Conservation (phyloP, 1,140 invertebrate genomes). For the Goniozus legneri region DNA sequence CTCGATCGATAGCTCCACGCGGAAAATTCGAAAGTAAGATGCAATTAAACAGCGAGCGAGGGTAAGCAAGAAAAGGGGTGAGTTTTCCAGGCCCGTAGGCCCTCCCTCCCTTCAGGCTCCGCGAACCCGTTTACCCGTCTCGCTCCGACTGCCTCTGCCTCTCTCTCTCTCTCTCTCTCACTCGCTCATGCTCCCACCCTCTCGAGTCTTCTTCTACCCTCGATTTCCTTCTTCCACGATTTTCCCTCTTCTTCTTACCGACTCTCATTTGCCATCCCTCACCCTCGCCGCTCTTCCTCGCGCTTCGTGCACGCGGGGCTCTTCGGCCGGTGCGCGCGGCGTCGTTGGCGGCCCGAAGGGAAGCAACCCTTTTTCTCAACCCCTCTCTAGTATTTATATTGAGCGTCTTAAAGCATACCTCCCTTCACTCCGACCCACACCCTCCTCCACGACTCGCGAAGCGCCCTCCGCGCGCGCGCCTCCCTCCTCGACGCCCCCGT, state of each 20-base stretch:
- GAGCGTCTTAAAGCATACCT: conserved; percentile 55
- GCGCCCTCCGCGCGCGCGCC: conserved; percentile 8
- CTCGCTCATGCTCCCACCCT: conserved; percentile 10
- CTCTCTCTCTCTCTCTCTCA: conserved; percentile 8
- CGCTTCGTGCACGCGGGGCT: conserved; percentile 16
- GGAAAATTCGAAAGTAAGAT: conserved; percentile 59
- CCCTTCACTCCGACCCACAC: too few species aligned
- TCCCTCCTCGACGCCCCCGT: conserved; percentile 6
- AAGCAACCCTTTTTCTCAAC: conserved; percentile 54
- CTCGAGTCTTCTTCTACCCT: background rate
- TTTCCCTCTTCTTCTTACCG: conserved; percentile 11
- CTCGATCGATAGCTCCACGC: conserved; percentile 57
- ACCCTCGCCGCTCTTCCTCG: background rate
- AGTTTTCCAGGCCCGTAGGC: conserved; percentile 47
- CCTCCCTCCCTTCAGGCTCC: conserved; percentile 13
- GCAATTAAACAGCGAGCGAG: conserved; percentile 57
- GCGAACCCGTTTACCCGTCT: conserved; percentile 10
- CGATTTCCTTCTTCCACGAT: conserved; percentile 5
- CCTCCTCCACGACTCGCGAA: conserved; percentile 6
- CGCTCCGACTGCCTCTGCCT: conserved; percentile 15
- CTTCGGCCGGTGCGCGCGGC: conserved; percentile 41
- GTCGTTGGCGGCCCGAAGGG: conserved; percentile 47
- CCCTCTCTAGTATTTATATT: conserved; percentile 55
- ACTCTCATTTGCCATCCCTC: conserved; percentile 5
- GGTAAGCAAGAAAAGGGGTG: conserved; percentile 57